phyloP scores from a whole-genome alignment of 2,113 vertebrate species.

The Promerops cafer region DNA sequence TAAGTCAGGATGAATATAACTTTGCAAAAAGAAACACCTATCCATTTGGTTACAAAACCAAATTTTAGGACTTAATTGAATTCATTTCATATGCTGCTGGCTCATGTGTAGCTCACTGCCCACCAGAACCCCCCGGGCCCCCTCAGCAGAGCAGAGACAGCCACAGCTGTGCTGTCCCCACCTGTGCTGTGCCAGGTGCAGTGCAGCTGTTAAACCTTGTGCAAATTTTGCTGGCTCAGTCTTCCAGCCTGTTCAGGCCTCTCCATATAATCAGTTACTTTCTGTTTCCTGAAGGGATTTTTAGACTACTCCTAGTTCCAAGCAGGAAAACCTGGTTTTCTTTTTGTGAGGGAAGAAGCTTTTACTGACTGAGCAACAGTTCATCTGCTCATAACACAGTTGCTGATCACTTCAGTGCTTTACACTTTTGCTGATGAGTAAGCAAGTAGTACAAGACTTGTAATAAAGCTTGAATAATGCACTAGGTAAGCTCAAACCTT shows the following conservation, averaged over 20 bases:
- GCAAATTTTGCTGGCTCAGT: rapidly evolving
- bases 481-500: not conserved
- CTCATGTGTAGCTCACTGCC: not conserved
- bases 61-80: not conserved
- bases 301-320: not conserved
- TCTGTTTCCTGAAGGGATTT: not conserved
- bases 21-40: not conserved
- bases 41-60: not conserved
- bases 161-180: not conserved
- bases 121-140: not conserved
- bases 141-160: not conserved
- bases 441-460: not conserved
- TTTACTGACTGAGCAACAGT: not conserved
- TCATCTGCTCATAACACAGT: not conserved
- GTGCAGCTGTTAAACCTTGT: rapidly evolving
- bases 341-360: not conserved
- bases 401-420: not conserved
- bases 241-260: not conserved
- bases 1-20: not conserved
- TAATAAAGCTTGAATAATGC: not conserved
- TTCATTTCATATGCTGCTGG: not conserved
- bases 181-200: not conserved
- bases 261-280: not conserved
- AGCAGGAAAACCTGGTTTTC: not conserved
- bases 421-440: not conserved